Conservation (phyloP, 2,888 invertebrate genomes). For the Rhorus exstirpatorius region DNA sequence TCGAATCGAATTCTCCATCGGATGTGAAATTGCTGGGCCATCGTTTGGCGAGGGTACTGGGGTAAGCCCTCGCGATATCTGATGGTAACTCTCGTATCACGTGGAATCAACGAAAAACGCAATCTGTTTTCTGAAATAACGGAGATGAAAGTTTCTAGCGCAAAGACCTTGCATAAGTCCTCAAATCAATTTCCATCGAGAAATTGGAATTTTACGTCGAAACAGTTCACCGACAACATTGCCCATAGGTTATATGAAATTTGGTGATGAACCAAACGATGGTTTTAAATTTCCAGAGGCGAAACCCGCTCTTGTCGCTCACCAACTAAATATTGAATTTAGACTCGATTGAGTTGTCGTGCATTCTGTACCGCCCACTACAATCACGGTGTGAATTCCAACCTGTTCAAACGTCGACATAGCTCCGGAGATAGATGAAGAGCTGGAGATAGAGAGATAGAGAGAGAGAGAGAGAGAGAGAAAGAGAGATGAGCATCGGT, state of each 20-base stretch:
- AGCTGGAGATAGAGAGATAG: neutral
- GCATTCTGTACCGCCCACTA: constrained; percentile 18
- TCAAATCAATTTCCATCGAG: neutral
- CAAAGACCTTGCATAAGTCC: neutral
- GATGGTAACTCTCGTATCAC: neutral
- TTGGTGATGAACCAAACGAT: too few relatives aligned
- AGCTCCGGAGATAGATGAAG: constrained; percentile 21
- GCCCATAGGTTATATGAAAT: too few relatives aligned
- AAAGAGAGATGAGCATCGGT: constrained; percentile 37
- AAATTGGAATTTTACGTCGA: too few relatives aligned
- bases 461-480: constrained; percentile 27
- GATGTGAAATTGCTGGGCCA: constrained; percentile 32
- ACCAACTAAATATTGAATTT: constrained; percentile 16
- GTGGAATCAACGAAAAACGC: neutral
- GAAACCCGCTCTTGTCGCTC: too few relatives aligned
- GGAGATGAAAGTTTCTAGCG: too few relatives aligned
- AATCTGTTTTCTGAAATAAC: too few relatives aligned
- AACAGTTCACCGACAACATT: too few relatives aligned
- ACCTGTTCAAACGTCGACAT: constrained; percentile 19
- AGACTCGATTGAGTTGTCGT: neutral
- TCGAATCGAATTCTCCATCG: constrained; percentile 35
- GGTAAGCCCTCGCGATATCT: constrained; percentile 21
- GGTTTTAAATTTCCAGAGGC: too few relatives aligned
- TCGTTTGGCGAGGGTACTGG: constrained; percentile 3
- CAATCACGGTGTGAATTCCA: constrained; percentile 16